Evolutionary conservation across 2,888 invertebrate genomes (phyloP), one percentile per base, ranked within the genome.

Genomic region (Sphaerophoria taeniata): DNA sequence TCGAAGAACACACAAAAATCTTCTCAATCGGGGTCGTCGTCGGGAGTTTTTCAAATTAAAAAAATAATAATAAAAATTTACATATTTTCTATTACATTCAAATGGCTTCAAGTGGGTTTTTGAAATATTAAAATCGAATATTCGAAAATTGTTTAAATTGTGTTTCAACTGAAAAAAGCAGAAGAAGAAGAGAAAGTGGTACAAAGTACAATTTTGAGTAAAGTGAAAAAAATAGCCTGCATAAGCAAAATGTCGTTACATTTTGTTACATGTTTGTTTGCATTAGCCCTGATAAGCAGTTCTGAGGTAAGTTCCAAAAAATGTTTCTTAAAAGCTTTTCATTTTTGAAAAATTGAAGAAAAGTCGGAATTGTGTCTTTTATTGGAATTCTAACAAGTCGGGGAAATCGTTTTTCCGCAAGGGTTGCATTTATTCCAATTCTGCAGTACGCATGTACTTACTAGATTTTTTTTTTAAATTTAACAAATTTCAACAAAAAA

Each of bases 211-310:
- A 71, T 49, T 65, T 60, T 65, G 34, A 55, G 47, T 33, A 56
- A 55, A 53, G 47, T 49, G 55, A n/a, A 51, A 45, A 45, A 58
- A 75, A 65, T 69, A 67, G 60, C 73, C 65, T 53, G 53, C 58
- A 67, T 69, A 73, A 65, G 71, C 47, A 84, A 85, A 85, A 80
- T 85, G 85, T 85, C 81, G 67, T 85, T 80, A 81, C 63, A 81
- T 69, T 73, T 85, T 69, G 73, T 85, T 81, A 73, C 81, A 73
- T 81, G 85, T 73, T 73, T 85, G 73, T 53, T 69, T 69, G 73
- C 81, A 70, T 65, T 85, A 36, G 81, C 70, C 75, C 67, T 85
- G 58, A 72, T 81, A 43, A 85, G 81, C 76, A 73, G 85, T 81
- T 85, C 58, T 70, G 72, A 85, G 85, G 85, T 85, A 81, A 85